Base-by-base conservation (phyloP, 92 coral and sea anemone genomes). In the Palythoa grandiflora region DNA sequence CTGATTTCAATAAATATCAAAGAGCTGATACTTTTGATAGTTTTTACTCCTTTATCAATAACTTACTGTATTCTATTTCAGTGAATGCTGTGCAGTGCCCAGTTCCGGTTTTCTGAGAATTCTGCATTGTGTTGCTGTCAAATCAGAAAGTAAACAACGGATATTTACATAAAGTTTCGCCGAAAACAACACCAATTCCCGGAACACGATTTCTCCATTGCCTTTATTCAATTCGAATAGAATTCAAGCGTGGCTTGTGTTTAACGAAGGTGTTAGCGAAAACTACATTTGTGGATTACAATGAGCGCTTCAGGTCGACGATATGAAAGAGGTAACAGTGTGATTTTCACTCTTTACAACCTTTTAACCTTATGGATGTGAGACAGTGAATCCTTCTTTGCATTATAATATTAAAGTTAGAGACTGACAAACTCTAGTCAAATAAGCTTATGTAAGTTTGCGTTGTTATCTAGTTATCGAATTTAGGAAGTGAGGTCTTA, bases 231-330 rank as follows among this genome's bases (percentile, higher is more conserved):
- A 59, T 59, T 1, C 65, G 3, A 17, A 17, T 10, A 4, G 6
- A 59, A 17, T 28, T 28, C 28, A 14, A 59, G 65, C 12, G 16
- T 1, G 19, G 2, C 65, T 59, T 17, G 65, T 17, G 16, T 59
- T 17, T 59, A 10, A 10, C 65, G 17, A 59, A 3, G 19, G 3
- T 59, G 3, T 59, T 14, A 2, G 16, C 65, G 65, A 59, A 5
- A 13, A 13, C 65, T 13, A 17, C 17, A 4, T 17, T 59, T 13
- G 16, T 59, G 17, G 3, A 11, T 2, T 17, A 59, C 0, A 59
- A 59, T 59, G 65, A 59, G 65, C 65, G 65, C 65, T 59, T 59
- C 65, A 59, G 65, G 65, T 59, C 65, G 65, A 14, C 65, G 13
- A 10, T 17, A 59, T 11, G 65, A 59, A 59, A 59, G n/a, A 59